Evolutionary conservation across 2,797 vertebrate genomes (phyloP), one percentile per base, ranked within the genome.

Genomic region (Coreius guichenoti): DNA sequence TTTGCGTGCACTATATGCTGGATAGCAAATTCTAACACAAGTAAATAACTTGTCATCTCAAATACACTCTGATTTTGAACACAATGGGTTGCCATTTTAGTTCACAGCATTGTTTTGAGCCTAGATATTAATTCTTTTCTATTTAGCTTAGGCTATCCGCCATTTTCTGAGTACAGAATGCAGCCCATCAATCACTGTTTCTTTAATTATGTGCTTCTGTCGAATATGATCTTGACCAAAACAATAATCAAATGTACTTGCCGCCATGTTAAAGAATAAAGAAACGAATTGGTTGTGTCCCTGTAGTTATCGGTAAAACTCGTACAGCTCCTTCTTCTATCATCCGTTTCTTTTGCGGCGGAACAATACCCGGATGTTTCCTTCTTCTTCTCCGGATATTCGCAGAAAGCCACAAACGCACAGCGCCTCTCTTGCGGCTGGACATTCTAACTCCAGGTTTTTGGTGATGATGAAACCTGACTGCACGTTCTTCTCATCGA

Each of bases 281-380:
- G 4, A 80, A 63, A 19, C 3, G 0, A 5, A 17, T n/a, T n/a
- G 8, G 36, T 31, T 21, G 47, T 67, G 23, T 68, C 2, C 1
- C 39, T 5, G 19, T 14, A 8, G 49, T 79, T 70, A 13, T 9
- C 45, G 13, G 14, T 36, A 21, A 1, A 70, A 85, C 4, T 70
- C 63, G 5, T 33, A 7, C 23, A 58, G 39, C 36, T 14, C n/a
- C 51, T 70, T 77, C 51, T 70, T 77, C 82, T 6, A 8, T 68
- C 74, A 58, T 70, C 26, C 39, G 83, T 26, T 47, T 36, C 51
- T 73, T 47, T 72, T 19, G 65, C 51, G 43, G 29, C 6, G 77
- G 54, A 61, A 63, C 54, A 61, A 36, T 36, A 47, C 76, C 83
- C 83, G 83, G 83, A 85, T 85, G 83, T 80, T 29, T 49, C 65